These are phyloP conservation scores for Pseudoatta argentina DNA, from an alignment of 1,140 invertebrate genomes.

Conservation along the genomic window DNA sequence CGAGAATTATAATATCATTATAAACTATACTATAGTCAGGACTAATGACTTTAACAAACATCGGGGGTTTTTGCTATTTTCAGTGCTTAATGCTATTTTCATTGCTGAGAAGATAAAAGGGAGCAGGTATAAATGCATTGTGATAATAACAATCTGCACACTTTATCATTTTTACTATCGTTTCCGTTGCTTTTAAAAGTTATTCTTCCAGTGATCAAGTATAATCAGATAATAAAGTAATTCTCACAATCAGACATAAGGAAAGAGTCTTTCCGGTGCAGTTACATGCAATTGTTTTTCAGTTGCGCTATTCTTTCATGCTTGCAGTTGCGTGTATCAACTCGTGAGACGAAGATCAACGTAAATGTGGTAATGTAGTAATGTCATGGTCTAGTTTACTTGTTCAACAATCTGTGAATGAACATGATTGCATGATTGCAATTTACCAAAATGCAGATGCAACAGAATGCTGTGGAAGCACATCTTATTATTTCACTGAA, in stretches of 20 bases:
- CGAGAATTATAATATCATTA: background rate
- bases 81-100: background rate
- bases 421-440: constrained; percentile 16
- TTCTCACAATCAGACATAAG: background rate
- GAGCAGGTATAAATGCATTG: background rate
- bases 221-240: constrained; percentile 17
- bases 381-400: constrained; percentile 58
- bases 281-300: constrained; percentile 32
- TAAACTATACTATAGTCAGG: background rate
- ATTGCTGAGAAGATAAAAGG: constrained; percentile 18
- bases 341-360: constrained; percentile 25
- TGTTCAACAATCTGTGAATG: constrained; percentile 66
- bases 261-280: background rate
- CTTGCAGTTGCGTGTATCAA: background rate
- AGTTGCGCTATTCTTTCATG: background rate
- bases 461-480: background rate
- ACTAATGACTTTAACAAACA: constrained; percentile 14
- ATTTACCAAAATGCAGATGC: constrained; percentile 21
- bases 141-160: background rate
- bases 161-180: background rate
- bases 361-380: constrained; percentile 18
- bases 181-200: background rate
- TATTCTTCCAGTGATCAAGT: constrained; percentile 22
- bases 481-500: background rate
- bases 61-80: background rate